Evolutionary conservation across 1,140 invertebrate genomes (phyloP).

Genomic region (Diachasma alloeum): DNA sequence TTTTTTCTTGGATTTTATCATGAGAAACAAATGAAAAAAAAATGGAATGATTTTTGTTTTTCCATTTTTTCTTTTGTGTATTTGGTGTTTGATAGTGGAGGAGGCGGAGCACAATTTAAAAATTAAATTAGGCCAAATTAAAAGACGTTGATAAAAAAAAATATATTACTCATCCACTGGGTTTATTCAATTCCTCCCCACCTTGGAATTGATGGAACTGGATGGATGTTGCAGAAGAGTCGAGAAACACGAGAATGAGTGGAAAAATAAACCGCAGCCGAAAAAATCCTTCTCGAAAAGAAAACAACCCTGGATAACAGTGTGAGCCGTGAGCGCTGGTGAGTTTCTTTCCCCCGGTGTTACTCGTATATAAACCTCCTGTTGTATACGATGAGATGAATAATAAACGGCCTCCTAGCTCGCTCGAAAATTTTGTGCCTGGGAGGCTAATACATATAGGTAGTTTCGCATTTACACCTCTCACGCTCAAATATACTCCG

Average conservation of each 20-base stretch:
- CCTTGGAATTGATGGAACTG: no score
- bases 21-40: no score
- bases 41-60: no score
- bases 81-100: no score
- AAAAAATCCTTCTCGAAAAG: neutral
- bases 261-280: neutral
- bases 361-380: neutral
- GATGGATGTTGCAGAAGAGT: neutral
- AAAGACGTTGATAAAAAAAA: no score
- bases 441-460: neutral
- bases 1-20: no score
- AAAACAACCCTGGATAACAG: neutral
- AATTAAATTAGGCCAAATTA: no score
- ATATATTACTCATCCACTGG: no score
- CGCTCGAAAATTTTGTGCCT: conserved; percentile 8
- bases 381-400: conserved; percentile 7
- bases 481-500: neutral
- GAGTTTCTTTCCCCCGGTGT: conserved; percentile 6
- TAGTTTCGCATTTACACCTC: neutral
- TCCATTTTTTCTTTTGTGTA: no score
- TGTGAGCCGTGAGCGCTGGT: neutral
- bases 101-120: no score
- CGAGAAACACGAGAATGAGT: neutral
- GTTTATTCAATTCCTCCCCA: no score
- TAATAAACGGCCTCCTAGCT: conserved; percentile 16